phyloP scores from a whole-genome alignment of 92 coral and sea anemone genomes.

The Muricea muricata region DNA sequence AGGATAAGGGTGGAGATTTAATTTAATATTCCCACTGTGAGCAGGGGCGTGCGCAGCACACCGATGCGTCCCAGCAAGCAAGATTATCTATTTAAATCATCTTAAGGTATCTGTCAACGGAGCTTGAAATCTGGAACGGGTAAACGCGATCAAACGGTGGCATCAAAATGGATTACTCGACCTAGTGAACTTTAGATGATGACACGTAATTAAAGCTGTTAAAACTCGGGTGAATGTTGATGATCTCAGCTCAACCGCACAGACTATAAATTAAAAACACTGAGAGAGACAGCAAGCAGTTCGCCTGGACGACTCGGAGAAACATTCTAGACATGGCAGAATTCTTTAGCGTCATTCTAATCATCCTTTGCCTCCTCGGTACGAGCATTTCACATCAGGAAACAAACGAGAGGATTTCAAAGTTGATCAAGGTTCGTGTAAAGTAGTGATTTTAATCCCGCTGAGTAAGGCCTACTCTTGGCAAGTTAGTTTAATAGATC shows the following conservation, averaged over 20 bases:
- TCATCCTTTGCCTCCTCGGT: background rate
- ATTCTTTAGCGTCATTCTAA: background rate
- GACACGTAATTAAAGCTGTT: slow-evolving; percentile 46
- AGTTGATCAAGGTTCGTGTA: slow-evolving; percentile 25
- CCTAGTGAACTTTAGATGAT: slow-evolving; percentile 26
- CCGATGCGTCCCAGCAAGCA: background rate
- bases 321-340: slow-evolving; percentile 1
- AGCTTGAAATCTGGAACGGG: background rate
- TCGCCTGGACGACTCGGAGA: slow-evolving; percentile 8
- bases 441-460: slow-evolving; percentile 39
- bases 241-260: background rate
- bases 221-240: background rate
- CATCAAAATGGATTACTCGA: slow-evolving; percentile 4
- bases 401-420: slow-evolving; percentile 4
- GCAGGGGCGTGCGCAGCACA: background rate
- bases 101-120: slow-evolving; percentile 28
- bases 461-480: slow-evolving; percentile 1
- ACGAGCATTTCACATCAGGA: background rate
- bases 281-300: background rate
- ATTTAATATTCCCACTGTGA: slow-evolving; percentile 21
- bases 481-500: slow-evolving; percentile 10
- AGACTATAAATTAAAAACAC: slow-evolving; percentile 28
- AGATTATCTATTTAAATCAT: slow-evolving; percentile 40
- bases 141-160: slow-evolving; percentile 12
- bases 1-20: too few species aligned